These are phyloP conservation scores for Chlorocebus sabaeus DNA, from an alignment of 2,113 vertebrate genomes.

Conservation along the genomic window DNA sequence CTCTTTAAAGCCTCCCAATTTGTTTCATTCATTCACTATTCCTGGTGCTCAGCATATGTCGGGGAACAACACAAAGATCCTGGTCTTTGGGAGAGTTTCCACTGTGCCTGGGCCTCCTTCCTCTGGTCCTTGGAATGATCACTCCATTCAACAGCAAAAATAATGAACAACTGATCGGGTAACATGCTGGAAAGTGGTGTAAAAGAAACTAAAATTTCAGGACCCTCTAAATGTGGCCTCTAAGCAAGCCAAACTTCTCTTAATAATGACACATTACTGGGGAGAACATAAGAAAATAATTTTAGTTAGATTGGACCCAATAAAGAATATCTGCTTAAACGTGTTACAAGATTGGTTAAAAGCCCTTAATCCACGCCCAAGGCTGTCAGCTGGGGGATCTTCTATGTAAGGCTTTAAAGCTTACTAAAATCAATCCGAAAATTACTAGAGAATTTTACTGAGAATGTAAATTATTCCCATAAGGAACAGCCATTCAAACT, in stretches of 20 bases:
- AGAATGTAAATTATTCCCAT: neutral
- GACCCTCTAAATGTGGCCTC: neutral
- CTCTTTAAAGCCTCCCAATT: neutral
- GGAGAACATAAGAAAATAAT: neutral
- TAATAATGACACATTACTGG: neutral
- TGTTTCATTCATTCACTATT: neutral
- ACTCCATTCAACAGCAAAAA: neutral
- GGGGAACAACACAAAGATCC: neutral
- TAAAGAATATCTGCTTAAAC: neutral
- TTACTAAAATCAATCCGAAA: conserved; percentile 6
- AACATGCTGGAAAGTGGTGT: neutral
- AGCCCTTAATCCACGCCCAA: neutral
- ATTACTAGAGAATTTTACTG: neutral
- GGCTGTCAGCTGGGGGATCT: neutral
- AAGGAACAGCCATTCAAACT: neutral
- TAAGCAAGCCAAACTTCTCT: neutral
- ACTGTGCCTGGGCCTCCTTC: neutral
- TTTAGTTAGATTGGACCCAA: neutral
- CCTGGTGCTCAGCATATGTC: neutral
- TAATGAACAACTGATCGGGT: neutral
- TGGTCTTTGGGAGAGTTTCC: neutral
- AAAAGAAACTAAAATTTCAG: neutral
- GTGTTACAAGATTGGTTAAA: neutral
- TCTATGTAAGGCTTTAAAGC: neutral
- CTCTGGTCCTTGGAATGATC: neutral